Evolutionary conservation across 2,113 vertebrate species (phyloP).

Genomic region (Callipepla californica): DNA sequence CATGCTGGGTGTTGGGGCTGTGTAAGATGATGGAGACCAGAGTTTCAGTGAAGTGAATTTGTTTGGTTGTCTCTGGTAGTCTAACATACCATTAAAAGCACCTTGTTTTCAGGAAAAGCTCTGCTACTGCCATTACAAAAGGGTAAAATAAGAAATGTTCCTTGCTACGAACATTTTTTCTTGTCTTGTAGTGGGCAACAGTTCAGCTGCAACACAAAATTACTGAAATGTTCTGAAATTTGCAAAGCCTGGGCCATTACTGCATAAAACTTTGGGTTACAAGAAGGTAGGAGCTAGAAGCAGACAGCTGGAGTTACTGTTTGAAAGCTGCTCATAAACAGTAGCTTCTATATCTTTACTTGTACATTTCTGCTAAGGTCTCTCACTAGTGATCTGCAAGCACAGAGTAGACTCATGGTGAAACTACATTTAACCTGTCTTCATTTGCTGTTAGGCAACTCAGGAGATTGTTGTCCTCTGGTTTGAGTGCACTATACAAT

Average conservation of each 20-base stretch:
- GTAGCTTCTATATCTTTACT: neutral
- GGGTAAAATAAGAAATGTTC: neutral
- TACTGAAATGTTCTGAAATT: neutral
- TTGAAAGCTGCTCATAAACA: neutral
- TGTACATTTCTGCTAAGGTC: neutral
- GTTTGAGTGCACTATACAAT: too few species aligned
- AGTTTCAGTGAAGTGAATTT: neutral
- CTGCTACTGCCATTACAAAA: neutral
- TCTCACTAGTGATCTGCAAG: neutral
- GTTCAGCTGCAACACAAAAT: neutral
- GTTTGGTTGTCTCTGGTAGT: neutral
- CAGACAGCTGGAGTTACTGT: neutral
- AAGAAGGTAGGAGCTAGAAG: neutral
- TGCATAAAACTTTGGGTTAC: neutral
- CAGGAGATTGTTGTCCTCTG: neutral
- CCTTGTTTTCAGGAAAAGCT: neutral
- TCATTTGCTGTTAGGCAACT: neutral
- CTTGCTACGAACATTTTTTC: neutral
- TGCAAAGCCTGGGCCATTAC: neutral
- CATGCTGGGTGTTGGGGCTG: accelerated
- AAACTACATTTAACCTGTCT: accelerated
- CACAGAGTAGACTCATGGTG: neutral
- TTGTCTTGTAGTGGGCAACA: neutral
- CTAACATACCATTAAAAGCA: neutral
- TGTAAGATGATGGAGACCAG: neutral